Conservation (phyloP, 1,140 invertebrate genomes). For the Gryllus bimaculatus region DNA sequence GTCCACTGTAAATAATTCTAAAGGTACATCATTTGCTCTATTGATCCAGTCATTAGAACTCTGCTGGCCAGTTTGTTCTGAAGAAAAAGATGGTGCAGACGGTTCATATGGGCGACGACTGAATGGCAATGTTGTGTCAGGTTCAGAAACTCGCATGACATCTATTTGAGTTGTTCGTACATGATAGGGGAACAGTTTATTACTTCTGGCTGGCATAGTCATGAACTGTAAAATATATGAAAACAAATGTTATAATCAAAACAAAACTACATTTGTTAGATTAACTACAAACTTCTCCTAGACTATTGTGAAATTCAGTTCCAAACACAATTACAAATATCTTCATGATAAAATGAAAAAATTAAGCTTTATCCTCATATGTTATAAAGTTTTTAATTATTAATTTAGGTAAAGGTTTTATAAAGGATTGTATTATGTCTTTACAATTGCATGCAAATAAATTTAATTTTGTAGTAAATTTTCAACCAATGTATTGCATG, state of each 20-base stretch:
- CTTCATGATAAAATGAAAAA: too few species aligned
- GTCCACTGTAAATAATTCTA: conserved; percentile 37
- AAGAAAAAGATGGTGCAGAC: not conserved
- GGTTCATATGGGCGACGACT: conserved; percentile 53
- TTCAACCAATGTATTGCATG: too few species aligned
- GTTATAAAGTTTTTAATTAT: too few species aligned
- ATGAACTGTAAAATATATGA: conserved; percentile 47
- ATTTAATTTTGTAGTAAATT: too few species aligned
- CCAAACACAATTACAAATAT: too few species aligned
- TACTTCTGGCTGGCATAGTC: conserved; percentile 68
- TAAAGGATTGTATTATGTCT: too few species aligned
- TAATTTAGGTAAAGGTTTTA: too few species aligned
- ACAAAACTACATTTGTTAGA: not conserved
- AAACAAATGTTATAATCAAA: not conserved
- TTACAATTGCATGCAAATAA: too few species aligned
- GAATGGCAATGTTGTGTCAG: conserved; percentile 48
- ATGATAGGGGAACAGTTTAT: conserved; percentile 80
- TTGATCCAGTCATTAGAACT: conserved; percentile 27
- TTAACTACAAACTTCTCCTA: too few species aligned
- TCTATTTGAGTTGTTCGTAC: conserved; percentile 71
- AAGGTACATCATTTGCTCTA: conserved; percentile 32
- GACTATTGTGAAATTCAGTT: too few species aligned
- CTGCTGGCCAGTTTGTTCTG: not conserved
- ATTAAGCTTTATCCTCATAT: too few species aligned
- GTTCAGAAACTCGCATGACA: conserved; percentile 47